Conservation (phyloP, 1,140 invertebrate species). For the Stratiolaelaps scimitus region DNA sequence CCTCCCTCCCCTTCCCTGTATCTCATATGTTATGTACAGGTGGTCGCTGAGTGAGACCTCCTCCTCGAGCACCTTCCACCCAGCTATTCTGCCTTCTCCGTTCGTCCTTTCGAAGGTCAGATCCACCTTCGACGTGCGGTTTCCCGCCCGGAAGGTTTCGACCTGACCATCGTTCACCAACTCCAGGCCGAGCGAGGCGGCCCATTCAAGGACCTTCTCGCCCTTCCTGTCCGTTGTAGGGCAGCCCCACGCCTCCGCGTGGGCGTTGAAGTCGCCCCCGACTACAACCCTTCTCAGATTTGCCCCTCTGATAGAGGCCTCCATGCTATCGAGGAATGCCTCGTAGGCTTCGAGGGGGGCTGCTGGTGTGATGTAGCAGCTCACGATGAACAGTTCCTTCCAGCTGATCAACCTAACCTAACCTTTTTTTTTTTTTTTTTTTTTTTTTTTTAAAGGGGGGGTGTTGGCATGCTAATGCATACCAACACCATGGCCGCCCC, state of each 20-base stretch:
- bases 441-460: no score
- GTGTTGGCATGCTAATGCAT: no score
- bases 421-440: no score
- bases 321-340: background rate
- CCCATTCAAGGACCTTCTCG: background rate
- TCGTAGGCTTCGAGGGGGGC: background rate
- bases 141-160: background rate
- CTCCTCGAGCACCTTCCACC: background rate
- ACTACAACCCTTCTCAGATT: background rate
- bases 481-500: no score
- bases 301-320: background rate
- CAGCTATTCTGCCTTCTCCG: background rate
- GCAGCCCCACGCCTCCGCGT: background rate
- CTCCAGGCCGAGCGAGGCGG: background rate
- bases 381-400: no score
- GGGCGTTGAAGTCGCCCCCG: conserved; percentile 2
- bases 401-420: no score
- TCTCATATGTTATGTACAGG: background rate
- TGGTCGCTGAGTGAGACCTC: background rate
- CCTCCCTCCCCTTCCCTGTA: background rate
- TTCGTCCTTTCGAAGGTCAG: background rate
- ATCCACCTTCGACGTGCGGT: background rate
- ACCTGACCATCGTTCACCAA: background rate
- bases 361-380: conserved; percentile 1
- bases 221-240: background rate